Evolutionary conservation across 2,113 vertebrate genomes (phyloP).

Genomic region (Epinephelus moara): DNA sequence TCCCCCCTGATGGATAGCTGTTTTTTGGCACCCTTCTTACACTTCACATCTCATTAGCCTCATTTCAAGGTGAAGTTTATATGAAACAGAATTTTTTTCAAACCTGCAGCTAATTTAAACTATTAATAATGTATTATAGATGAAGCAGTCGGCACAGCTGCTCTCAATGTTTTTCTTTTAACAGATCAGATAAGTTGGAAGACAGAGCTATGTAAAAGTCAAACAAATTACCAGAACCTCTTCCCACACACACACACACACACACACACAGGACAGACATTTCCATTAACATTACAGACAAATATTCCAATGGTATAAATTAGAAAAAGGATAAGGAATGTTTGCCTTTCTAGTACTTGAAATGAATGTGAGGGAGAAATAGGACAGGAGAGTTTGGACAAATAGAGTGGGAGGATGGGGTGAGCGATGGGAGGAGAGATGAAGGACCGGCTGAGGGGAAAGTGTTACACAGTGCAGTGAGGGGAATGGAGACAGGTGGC

Average conservation of each 20-base stretch:
- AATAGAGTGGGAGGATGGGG: conserved; percentile 13
- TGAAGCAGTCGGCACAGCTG: conserved; percentile 23
- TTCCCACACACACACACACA: background rate
- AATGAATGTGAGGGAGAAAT: conserved; percentile 29
- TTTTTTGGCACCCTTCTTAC: background rate
- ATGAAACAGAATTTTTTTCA: conserved; percentile 50
- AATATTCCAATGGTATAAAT: conserved; percentile 32
- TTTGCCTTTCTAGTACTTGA: conserved; percentile 8
- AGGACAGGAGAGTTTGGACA: conserved; percentile 11
- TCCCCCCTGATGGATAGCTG: conserved; percentile 48
- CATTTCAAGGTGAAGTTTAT: conserved; percentile 64
- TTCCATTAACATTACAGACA: conserved; percentile 44
- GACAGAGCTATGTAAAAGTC: conserved; percentile 51
- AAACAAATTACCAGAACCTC: conserved; percentile 48
- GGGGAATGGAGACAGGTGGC: conserved; percentile 65
- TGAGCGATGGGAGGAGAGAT: conserved; percentile 38
- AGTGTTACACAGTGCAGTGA: conserved; percentile 48
- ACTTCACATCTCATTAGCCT: conserved; percentile 34
- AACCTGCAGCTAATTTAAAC: conserved; percentile 45
- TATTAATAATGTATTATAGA: conserved; percentile 52
- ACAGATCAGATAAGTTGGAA: conserved; percentile 34
- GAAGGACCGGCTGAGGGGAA: conserved; percentile 52
- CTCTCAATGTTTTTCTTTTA: conserved; percentile 35
- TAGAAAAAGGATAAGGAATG: background rate
- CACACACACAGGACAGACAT: background rate